These are phyloP conservation scores for Lypha dubia DNA, from an alignment of 2,888 invertebrate genomes.

Conservation along the genomic window DNA sequence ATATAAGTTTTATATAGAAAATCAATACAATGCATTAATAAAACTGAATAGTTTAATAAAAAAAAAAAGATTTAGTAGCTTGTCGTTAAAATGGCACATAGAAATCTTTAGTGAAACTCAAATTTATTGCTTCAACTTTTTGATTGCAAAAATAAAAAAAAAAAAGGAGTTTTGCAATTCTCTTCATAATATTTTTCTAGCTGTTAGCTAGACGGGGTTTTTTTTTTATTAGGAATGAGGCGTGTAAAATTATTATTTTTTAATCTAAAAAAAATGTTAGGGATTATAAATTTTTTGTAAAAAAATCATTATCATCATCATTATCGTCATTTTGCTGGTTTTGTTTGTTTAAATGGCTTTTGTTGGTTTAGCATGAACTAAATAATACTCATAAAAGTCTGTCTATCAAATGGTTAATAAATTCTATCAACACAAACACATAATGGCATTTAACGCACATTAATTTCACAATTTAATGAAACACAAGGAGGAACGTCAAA, in stretches of 20 bases:
- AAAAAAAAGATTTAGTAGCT: conserved; percentile 16
- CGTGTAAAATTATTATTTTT: conserved; percentile 25
- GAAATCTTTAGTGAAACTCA: background rate
- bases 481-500: background rate
- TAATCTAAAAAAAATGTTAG: background rate
- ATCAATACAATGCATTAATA: background rate
- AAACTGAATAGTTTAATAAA: background rate
- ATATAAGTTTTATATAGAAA: conserved; percentile 8
- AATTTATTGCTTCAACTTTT: conserved; percentile 15
- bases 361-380: background rate
- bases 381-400: conserved; percentile 7
- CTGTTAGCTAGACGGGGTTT: conserved; percentile 43
- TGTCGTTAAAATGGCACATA: background rate
- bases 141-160: conserved; percentile 9
- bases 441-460: conserved; percentile 38
- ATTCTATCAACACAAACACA: conserved; percentile 13
- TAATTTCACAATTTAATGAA: conserved; percentile 22
- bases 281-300: background rate
- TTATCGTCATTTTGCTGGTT: background rate
- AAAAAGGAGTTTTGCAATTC: background rate
- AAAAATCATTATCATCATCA: conserved; percentile 9
- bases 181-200: background rate
- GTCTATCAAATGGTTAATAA: conserved; percentile 47
- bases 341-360: conserved; percentile 1
- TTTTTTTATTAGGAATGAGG: conserved; percentile 51